Evolutionary conservation across 1,140 invertebrate genomes (phyloP).

Genomic region (Monochamus saltuarius): DNA sequence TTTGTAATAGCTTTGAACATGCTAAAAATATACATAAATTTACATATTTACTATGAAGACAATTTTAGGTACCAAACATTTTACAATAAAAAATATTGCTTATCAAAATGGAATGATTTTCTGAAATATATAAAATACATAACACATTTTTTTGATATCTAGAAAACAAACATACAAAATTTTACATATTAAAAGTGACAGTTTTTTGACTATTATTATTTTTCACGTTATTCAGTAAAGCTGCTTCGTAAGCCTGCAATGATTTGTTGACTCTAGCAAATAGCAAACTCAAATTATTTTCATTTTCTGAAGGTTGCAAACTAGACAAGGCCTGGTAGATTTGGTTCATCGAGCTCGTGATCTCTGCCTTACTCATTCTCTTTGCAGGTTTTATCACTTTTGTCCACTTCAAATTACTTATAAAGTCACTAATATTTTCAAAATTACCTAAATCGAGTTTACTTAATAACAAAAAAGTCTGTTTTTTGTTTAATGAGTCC

Average conservation of each 20-base stretch:
- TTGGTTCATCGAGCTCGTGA: conserved; percentile 40
- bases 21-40: too few relatives aligned
- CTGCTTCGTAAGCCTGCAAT: conserved; percentile 47
- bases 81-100: too few relatives aligned
- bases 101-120: too few relatives aligned
- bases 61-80: too few relatives aligned
- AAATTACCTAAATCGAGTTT: conserved; percentile 24
- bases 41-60: too few relatives aligned
- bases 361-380: conserved; percentile 37
- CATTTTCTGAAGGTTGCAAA: conserved; percentile 41
- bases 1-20: too few relatives aligned
- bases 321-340: conserved; percentile 42
- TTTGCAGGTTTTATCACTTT: conserved; percentile 27
- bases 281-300: conserved; percentile 45
- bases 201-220: conserved; percentile 33
- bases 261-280: conserved; percentile 48
- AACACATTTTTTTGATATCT: neutral
- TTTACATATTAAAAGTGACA: conserved; percentile 38
- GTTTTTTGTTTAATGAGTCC: conserved; percentile 29
- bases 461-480: conserved; percentile 28
- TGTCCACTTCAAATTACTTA: conserved; percentile 35
- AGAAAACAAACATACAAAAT: neutral
- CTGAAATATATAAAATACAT: too few relatives aligned
- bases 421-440: conserved; percentile 38
- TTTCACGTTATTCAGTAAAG: conserved; percentile 38